These are phyloP conservation scores for Miichthys miiuy DNA, from an alignment of 2,797 vertebrate species.

Conservation along the genomic window DNA sequence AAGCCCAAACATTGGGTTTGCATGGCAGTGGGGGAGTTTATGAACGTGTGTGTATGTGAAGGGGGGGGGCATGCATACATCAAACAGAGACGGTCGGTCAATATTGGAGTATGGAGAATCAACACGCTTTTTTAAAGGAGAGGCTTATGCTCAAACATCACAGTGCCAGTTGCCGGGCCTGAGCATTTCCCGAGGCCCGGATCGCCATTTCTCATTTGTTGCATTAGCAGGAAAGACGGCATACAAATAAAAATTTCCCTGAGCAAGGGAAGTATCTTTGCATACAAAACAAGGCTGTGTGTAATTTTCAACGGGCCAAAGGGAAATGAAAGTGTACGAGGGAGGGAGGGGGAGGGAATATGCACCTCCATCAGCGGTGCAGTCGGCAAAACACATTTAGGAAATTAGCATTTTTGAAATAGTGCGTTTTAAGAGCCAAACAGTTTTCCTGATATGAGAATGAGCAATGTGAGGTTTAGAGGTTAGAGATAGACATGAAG, in stretches of 20 bases:
- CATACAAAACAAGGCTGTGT: constrained; percentile 78
- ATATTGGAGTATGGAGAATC: constrained; percentile 94
- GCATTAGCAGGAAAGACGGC: constrained; percentile 74
- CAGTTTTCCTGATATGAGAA: constrained; percentile 28
- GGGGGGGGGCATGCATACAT: constrained; percentile 91
- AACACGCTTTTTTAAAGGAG: constrained; percentile 91
- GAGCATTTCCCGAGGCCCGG: constrained; percentile 76
- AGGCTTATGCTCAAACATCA: constrained; percentile 89
- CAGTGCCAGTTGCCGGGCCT: constrained; percentile 69
- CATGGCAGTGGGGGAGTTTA: constrained; percentile 72
- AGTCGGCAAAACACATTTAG: constrained; percentile 60
- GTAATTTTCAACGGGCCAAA: constrained; percentile 60
- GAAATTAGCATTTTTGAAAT: constrained; percentile 67
- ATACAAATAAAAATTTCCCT: constrained; percentile 76
- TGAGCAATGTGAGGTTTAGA: constrained; percentile 20
- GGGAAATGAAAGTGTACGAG: constrained; percentile 44
- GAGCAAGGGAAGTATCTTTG: constrained; percentile 71
- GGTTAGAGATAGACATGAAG: constrained; percentile 7
- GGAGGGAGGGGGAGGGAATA: constrained; percentile 24
- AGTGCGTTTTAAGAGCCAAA: constrained; percentile 35
- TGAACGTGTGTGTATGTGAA: constrained; percentile 54
- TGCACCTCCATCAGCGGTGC: constrained; percentile 65
- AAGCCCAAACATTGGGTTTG: constrained; percentile 96
- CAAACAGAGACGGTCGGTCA: constrained; percentile 95
- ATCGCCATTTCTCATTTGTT: constrained; percentile 84